These are phyloP conservation scores for Patella caerulea DNA, from an alignment of 2,888 invertebrate species.

Conservation along the genomic window DNA sequence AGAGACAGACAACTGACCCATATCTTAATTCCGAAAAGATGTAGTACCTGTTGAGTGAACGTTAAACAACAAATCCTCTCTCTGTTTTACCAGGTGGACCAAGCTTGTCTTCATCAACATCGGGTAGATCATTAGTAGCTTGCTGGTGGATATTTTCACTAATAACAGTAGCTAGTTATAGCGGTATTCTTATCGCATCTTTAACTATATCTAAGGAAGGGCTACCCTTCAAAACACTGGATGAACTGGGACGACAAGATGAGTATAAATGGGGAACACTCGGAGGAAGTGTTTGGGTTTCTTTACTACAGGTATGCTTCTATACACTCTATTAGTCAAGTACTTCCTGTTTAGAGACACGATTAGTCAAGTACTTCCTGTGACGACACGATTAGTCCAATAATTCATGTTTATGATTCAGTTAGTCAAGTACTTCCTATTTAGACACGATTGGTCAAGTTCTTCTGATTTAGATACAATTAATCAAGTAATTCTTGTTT, in stretches of 20 bases:
- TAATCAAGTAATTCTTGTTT: no score
- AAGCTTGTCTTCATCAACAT: conserved; percentile 49
- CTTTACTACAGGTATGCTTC: conserved; percentile 46
- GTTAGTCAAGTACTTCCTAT: no score
- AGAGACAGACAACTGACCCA: no score
- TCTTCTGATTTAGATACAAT: no score
- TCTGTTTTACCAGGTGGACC: conserved; percentile 44
- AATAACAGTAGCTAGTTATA: conserved; percentile 55
- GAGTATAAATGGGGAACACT: conserved; percentile 54
- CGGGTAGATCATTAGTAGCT: conserved; percentile 53
- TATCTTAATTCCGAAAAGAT: neutral
- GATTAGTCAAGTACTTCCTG: no score
- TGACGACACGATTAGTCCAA: no score
- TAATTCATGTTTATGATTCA: no score
- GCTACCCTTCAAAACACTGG: conserved; percentile 55
- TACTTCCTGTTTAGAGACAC: no score
- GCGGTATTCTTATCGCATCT: conserved; percentile 66
- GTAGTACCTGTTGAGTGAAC: no score
- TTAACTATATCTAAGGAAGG: conserved; percentile 57
- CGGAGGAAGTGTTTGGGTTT: conserved; percentile 41
- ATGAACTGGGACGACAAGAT: conserved; percentile 48
- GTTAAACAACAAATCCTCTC: no score
- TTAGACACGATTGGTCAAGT: no score
- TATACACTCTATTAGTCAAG: no score
- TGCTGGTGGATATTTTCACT: conserved; percentile 59